These are phyloP conservation scores for Musca vetustissima DNA, from an alignment of 1,140 invertebrate species.

Conservation along the genomic window DNA sequence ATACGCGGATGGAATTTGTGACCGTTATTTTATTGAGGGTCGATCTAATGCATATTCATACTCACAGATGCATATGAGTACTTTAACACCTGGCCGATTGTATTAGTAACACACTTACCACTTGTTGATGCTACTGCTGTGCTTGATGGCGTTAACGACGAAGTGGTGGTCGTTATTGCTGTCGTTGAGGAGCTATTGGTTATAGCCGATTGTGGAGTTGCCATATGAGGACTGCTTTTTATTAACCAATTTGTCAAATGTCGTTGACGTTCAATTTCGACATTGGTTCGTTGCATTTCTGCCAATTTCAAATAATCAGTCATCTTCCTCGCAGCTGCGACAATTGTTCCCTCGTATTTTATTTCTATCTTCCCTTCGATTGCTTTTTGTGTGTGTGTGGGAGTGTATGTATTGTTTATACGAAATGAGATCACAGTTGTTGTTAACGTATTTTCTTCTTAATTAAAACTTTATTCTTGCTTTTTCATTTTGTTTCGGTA, in stretches of 20 bases:
- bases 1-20: too few species aligned
- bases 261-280: slow-evolving; percentile 54
- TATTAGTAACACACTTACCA: too few species aligned
- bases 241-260: slow-evolving; percentile 55
- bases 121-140: slow-evolving; percentile 26
- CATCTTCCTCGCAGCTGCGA: slow-evolving; percentile 29
- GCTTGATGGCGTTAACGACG: slow-evolving; percentile 23
- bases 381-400: too few species aligned
- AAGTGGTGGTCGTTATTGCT: slow-evolving; percentile 32
- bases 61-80: too few species aligned
- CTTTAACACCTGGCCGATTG: too few species aligned
- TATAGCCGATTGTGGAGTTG: slow-evolving; percentile 35
- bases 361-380: background rate
- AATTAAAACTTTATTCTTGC: too few species aligned
- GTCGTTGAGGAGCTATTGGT: background rate
- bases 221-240: slow-evolving; percentile 54
- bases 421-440: slow-evolving; percentile 18
- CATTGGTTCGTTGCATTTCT: slow-evolving; percentile 54
- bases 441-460: background rate
- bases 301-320: slow-evolving; percentile 45
- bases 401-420: background rate
- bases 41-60: too few species aligned
- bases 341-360: background rate
- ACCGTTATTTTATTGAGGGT: too few species aligned
- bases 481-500: too few species aligned